Evolutionary conservation across 2,888 invertebrate species (phyloP).

Genomic region (Seira ritae): DNA sequence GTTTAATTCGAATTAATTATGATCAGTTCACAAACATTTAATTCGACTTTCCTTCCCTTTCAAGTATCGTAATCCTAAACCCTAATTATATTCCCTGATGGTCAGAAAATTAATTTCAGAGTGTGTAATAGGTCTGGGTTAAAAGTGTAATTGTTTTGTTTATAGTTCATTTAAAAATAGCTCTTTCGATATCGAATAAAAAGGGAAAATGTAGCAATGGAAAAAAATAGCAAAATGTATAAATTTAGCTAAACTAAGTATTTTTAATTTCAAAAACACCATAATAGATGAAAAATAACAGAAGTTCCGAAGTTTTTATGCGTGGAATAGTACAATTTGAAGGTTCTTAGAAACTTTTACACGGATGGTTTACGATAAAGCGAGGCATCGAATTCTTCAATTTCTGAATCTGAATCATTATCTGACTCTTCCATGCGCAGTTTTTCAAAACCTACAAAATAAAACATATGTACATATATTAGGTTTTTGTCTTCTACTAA

Average conservation of each 20-base stretch:
- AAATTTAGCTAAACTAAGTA: neutral
- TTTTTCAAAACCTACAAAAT: conserved; percentile 68
- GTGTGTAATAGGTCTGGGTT: too few species aligned
- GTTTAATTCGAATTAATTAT: too few species aligned
- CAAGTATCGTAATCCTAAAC: too few species aligned
- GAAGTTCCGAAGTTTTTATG: neutral
- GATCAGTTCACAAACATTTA: too few species aligned
- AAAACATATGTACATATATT: neutral
- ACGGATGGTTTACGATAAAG: conserved; percentile 69
- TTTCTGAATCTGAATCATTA: conserved; percentile 72
- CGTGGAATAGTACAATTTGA: neutral
- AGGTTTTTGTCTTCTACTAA: too few species aligned
- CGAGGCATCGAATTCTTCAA: conserved; percentile 71
- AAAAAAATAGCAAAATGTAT: neutral
- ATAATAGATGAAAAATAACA: neutral
- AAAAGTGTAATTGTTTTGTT: too few species aligned
- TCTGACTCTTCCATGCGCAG: conserved; percentile 72
- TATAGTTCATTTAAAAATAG: too few species aligned
- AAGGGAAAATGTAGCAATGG: too few species aligned
- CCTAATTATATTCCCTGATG: too few species aligned
- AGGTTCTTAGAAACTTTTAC: conserved; percentile 9
- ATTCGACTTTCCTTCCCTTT: too few species aligned
- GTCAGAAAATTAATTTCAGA: too few species aligned
- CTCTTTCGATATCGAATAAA: too few species aligned
- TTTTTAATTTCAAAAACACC: neutral